A percentile compares a stretch with the other conserved stretches of the same genome.
Conservation (phyloP, 1,140 invertebrate species). For the Drosophila kikkawai region DNA sequence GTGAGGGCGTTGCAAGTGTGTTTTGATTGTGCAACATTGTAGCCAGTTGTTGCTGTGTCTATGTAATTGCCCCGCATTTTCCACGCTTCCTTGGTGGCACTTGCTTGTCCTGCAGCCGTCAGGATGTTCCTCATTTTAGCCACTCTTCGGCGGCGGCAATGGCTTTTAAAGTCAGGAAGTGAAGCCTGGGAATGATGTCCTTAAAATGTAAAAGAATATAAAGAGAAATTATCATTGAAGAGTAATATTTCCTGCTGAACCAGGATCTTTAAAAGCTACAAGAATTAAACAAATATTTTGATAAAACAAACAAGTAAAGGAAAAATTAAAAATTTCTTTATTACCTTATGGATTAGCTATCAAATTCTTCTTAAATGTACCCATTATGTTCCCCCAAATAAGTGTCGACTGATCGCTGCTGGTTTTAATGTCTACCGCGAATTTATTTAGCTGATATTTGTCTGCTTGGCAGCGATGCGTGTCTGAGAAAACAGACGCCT, state of each 20-base stretch:
- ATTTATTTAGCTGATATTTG: conserved; percentile 60
- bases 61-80: conserved; percentile 70
- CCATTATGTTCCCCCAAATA: background rate
- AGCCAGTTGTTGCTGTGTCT: conserved; percentile 23
- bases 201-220: background rate
- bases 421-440: conserved; percentile 56
- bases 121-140: conserved; percentile 68
- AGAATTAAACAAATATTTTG: background rate
- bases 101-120: conserved; percentile 47
- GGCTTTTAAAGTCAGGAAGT: conserved; percentile 32
- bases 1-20: conserved; percentile 76
- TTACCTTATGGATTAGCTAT: background rate
- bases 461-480: conserved; percentile 73
- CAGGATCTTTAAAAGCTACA: background rate
- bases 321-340: background rate
- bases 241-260: no score
- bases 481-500: conserved; percentile 36
- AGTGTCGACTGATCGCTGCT: conserved; percentile 8
- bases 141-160: conserved; percentile 22
- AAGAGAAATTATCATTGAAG: background rate
- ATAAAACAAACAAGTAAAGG: no score
- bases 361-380: background rate
- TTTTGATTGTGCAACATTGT: conserved; percentile 69
- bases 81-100: conserved; percentile 76
- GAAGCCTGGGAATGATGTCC: conserved; percentile 3